phyloP scores from a whole-genome alignment of 2,797 vertebrate genomes.

The Onychomys torridus region DNA sequence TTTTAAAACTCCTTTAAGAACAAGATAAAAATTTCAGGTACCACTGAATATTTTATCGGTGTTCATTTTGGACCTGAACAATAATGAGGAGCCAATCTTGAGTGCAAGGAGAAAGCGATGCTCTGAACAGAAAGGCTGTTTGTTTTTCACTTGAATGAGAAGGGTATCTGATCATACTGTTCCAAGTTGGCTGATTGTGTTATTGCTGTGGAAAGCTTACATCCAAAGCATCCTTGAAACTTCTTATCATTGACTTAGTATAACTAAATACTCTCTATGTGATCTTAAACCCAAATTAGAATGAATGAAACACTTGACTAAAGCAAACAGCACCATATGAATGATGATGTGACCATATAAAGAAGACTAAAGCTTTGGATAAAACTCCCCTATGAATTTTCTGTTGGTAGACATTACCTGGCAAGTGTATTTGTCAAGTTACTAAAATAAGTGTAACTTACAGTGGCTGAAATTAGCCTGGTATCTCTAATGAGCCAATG shows the following conservation, averaged over 20 bases:
- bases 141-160: conserved; percentile 65
- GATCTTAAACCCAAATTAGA: background rate
- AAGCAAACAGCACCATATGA: background rate
- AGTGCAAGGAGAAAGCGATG: conserved; percentile 65
- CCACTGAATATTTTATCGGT: conserved; percentile 84
- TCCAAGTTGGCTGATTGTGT: background rate
- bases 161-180: conserved; percentile 71
- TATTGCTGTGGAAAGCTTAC: background rate
- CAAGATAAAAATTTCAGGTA: conserved; percentile 80
- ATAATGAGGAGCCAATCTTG: conserved; percentile 71
- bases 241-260: background rate
- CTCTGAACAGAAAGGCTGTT: conserved; percentile 69
- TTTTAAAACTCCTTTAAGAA: conserved; percentile 80
- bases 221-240: conserved; percentile 8
- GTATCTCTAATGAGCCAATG: background rate
- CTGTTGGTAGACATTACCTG: background rate
- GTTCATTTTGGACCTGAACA: conserved; percentile 82
- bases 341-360: background rate
- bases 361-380: background rate
- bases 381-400: background rate
- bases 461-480: conserved; percentile 1
- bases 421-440: background rate
- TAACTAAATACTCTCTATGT: background rate
- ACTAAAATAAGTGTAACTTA: background rate
- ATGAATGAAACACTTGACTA: background rate